phyloP scores from a whole-genome alignment of 2,888 invertebrate genomes.

The Scaptomyza parva region DNA sequence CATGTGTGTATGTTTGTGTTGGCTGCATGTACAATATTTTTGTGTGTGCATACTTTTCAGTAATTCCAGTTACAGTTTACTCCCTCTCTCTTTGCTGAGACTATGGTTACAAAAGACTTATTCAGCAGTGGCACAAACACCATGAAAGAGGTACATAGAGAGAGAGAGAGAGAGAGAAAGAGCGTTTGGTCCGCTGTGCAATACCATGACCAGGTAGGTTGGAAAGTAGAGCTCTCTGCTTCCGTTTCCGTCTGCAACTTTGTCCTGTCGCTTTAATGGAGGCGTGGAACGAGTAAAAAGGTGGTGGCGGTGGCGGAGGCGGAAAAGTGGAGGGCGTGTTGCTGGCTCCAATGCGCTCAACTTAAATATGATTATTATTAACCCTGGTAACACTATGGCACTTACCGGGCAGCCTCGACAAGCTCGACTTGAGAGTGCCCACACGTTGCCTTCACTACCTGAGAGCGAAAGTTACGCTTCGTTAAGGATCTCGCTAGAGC shows the following conservation, averaged over 20 bases:
- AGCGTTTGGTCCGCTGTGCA: constrained; percentile 25
- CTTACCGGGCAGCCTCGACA: constrained; percentile 56
- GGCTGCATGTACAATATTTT: constrained; percentile 58
- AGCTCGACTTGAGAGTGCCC: constrained; percentile 57
- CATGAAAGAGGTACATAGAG: constrained; percentile 17
- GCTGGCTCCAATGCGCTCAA: constrained; percentile 33
- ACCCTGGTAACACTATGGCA: constrained; percentile 63
- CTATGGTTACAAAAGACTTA: constrained; percentile 63
- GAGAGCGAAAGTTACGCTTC: constrained; percentile 78
- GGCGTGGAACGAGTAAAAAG: neutral
- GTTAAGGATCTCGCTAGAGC: constrained; percentile 58
- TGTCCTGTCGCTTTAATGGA: constrained; percentile 52
- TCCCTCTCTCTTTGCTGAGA: constrained; percentile 8
- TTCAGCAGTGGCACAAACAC: constrained; percentile 26
- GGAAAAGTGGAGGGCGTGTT: neutral
- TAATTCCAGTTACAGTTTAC: constrained; percentile 78
- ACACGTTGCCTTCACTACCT: constrained; percentile 50
- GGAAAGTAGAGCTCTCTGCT: constrained; percentile 40
- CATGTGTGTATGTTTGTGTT: constrained; percentile 32
- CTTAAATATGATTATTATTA: constrained; percentile 80
- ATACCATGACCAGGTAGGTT: constrained; percentile 46
- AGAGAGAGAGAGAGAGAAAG: neutral
- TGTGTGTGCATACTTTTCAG: constrained; percentile 73
- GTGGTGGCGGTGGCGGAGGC: neutral
- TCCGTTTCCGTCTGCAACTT: constrained; percentile 80